Percentiles rank a stretch among this genome's conserved stretches.
Evolutionary conservation across 2,888 invertebrate species (phyloP).

Genomic region (Notodonta ziczac): DNA sequence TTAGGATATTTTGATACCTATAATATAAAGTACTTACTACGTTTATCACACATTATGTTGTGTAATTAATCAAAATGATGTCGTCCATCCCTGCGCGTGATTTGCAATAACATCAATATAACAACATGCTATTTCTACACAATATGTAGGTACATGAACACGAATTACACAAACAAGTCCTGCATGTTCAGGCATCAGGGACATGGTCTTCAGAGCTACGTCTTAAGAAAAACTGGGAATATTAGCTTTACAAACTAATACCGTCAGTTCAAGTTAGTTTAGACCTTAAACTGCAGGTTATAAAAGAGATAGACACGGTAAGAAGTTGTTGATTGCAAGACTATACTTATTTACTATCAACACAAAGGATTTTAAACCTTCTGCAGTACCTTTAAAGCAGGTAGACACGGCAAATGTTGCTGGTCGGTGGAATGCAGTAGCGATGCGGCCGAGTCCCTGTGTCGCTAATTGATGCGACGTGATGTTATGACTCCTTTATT

Average conservation of each 20-base stretch:
- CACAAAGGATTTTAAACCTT: not conserved
- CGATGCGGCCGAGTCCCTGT: not conserved
- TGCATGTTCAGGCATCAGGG: not conserved
- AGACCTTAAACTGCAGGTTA: not conserved
- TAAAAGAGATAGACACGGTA: not conserved
- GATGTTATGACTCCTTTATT: not conserved
- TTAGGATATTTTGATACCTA: too few species aligned
- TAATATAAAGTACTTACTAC: too few species aligned
- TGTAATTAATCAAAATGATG: too few species aligned
- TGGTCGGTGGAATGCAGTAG: constrained; percentile 2
- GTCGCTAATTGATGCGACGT: constrained; percentile 1
- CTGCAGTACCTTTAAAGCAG: not conserved
- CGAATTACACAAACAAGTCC: not conserved
- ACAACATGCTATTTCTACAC: not conserved
- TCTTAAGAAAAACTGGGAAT: not conserved
- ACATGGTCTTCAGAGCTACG: not conserved
- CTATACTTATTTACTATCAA: not conserved
- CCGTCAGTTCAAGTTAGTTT: not conserved
- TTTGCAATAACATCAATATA: not conserved
- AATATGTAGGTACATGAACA: not conserved
- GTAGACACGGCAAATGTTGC: not conserved
- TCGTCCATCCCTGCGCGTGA: too few species aligned
- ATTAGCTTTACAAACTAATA: not conserved
- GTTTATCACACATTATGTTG: too few species aligned
- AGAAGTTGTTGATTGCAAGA: not conserved